A percentile compares a stretch with the other conserved stretches of the same genome.
Conservation (phyloP, 2,113 vertebrate genomes). For the Salvelinus namaycush region DNA sequence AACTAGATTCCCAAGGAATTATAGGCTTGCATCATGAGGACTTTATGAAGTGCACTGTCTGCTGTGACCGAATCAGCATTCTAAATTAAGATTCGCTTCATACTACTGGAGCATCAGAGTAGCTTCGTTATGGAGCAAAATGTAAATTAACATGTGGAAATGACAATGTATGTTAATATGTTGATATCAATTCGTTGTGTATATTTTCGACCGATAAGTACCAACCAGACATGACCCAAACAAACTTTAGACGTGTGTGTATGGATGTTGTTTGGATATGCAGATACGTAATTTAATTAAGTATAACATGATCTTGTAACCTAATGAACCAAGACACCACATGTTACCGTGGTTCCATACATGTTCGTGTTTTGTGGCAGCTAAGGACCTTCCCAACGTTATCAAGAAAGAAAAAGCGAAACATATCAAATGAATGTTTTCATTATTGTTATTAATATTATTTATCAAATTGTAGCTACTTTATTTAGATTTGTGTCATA, state of each 20-base stretch:
- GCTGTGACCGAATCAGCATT: slow-evolving; percentile 82
- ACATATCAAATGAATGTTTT: slow-evolving; percentile 86
- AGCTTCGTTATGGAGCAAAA: slow-evolving; percentile 98
- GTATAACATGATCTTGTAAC: slow-evolving; percentile 64
- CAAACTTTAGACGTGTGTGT: slow-evolving; percentile 72
- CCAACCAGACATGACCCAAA: slow-evolving; percentile 64
- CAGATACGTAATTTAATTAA: slow-evolving; percentile 66
- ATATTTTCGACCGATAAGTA: slow-evolving; percentile 70
- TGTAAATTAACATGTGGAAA: slow-evolving; percentile 79
- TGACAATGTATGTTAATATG: slow-evolving; percentile 54
- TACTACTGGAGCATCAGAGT: slow-evolving; percentile 91
- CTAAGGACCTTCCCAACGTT: slow-evolving; percentile 78
- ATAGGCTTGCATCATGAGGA: slow-evolving; percentile 74
- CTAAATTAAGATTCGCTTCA: slow-evolving; percentile 81
- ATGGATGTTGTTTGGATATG: slow-evolving; percentile 66
- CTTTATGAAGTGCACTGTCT: slow-evolving; percentile 84
- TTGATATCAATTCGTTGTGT: slow-evolving; percentile 74
- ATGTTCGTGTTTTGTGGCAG: slow-evolving; percentile 88
- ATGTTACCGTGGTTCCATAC: slow-evolving; percentile 77
- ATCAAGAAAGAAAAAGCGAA: slow-evolving; percentile 82
- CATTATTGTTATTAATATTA: slow-evolving; percentile 85
- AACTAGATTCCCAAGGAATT: slow-evolving; percentile 83
- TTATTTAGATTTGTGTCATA: slow-evolving; percentile 91
- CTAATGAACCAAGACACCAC: slow-evolving; percentile 54
- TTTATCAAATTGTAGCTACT: slow-evolving; percentile 98